Evolutionary conservation across 2,113 vertebrate genomes (phyloP).

Genomic region (Oxygymnocypris stewartii): DNA sequence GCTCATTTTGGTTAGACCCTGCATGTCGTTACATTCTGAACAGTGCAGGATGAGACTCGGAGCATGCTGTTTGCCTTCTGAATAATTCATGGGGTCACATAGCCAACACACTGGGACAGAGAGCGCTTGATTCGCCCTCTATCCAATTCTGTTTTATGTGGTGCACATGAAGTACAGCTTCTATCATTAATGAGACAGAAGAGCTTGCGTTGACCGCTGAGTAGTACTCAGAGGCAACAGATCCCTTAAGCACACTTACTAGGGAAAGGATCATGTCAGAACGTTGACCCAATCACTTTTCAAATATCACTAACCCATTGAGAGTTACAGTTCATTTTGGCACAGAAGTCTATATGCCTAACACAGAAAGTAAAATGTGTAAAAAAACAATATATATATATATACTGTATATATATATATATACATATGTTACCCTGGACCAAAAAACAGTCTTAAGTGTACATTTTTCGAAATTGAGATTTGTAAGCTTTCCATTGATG

Average conservation of each 20-base stretch:
- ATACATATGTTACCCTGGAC: no score
- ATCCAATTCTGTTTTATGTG: constrained; percentile 67
- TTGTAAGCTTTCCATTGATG: no score
- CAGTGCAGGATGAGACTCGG: constrained; percentile 15
- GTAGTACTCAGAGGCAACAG: constrained; percentile 61
- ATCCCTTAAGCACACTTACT: constrained; percentile 62
- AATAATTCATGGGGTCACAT: constrained; percentile 69
- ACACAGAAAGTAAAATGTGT: not conserved
- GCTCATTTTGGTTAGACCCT: not conserved
- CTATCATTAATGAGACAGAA: constrained; percentile 68
- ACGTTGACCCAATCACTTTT: constrained; percentile 66
- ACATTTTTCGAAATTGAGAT: no score
- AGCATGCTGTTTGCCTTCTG: constrained; percentile 50
- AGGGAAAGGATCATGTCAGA: constrained; percentile 66
- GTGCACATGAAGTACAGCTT: constrained; percentile 56
- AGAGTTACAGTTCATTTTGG: constrained; percentile 49
- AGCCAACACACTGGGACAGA: constrained; percentile 58
- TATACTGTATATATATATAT: no score
- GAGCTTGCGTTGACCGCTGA: constrained; percentile 60
- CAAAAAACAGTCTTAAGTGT: no score
- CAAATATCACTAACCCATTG: constrained; percentile 58
- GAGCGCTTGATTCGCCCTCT: constrained; percentile 62
- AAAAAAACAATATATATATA: not conserved
- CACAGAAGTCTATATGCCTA: not conserved
- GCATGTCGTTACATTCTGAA: constrained; percentile 1